phyloP scores from a whole-genome alignment of 2,888 invertebrate species.

The Alentia gelatinosa region DNA sequence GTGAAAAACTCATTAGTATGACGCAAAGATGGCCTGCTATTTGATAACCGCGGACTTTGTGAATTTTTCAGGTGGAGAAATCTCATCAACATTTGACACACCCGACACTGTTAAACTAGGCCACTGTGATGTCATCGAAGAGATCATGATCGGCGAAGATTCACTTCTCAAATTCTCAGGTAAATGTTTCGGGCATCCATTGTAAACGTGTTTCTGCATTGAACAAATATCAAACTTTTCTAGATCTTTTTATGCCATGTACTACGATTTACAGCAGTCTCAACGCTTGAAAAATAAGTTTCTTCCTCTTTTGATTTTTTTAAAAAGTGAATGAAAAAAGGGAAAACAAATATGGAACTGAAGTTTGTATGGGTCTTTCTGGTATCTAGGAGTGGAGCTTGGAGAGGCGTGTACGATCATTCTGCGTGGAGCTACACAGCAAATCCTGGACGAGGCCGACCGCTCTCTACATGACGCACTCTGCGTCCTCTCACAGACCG shows the following conservation, averaged over 20 bases:
- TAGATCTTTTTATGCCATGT: no score
- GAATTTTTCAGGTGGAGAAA: conserved; percentile 87
- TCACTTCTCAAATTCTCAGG: conserved; percentile 94
- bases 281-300: no score
- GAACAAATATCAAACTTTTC: no score
- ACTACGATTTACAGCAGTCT: no score
- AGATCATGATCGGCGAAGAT: conserved; percentile 99
- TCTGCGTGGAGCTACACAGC: conserved; percentile 98
- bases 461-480: conserved; percentile 98
- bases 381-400: conserved; percentile 88
- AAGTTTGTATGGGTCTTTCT: no score
- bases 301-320: background rate
- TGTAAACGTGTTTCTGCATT: no score
- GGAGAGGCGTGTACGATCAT: conserved; percentile 99
- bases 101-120: conserved; percentile 96
- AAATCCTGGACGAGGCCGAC: conserved; percentile 99
- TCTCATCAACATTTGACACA: conserved; percentile 98
- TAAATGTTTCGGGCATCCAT: conserved; percentile 63
- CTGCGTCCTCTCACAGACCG: conserved; percentile 97
- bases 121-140: conserved; percentile 96
- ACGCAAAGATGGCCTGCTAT: background rate
- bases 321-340: no score
- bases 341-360: no score
- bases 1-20: background rate
- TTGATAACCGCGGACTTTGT: background rate